Evolutionary conservation across 2,797 vertebrate species (phyloP), one percentile per base, ranked within the genome.

Genomic region (Tympanoctomys barrerae): DNA sequence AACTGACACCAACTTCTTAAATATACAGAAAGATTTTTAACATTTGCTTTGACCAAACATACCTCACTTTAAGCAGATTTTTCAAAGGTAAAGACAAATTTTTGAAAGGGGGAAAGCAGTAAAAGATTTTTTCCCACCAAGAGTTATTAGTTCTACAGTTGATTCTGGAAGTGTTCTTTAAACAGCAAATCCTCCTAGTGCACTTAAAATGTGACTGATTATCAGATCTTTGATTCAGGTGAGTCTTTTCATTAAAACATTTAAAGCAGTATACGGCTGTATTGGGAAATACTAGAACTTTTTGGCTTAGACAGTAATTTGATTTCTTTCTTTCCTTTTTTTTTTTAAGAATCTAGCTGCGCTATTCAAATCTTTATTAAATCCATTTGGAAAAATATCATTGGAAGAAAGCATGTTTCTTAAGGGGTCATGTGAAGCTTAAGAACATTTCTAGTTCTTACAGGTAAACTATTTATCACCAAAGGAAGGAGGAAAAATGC

Each of bases 311-410:
- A 94, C 61, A 24, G 46, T 89, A 94, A 96, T 93, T 96, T 89
- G 66, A 97, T 96, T 64, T 78, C 46, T 42, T 42, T 52, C 49
- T 52, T 52, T 13, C 75, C 54, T 57, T 92, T 92, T 95, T 87
- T 83, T 42, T 42, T 42, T 42, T 42, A 4, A 42, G 49, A 79
- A 21, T 80, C 73, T 54, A 86, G 84, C 70, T 89, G 73, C 77
- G 61, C 91, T 75, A 18, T 64, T 96, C 77, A 59, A 94, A 96
- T 87, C n/a, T 73, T 96, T 78, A 95, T 96, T 88, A 96, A 89
- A 95, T 71, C 10, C 83, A 87, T n/a, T 28, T 52, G 73, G 31
- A 87, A 36, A 57, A 68, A 81, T 26, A 61, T 88, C 49, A 26
- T 90, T 95, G 78, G 66, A 89, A 89, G 82, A 90, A 94, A 95